A percentile compares a stretch with the other conserved stretches of the same genome.
These are phyloP conservation scores for Poecilobothrus nobilitatus DNA, from an alignment of 2,888 invertebrate genomes.

Conservation along the genomic window DNA sequence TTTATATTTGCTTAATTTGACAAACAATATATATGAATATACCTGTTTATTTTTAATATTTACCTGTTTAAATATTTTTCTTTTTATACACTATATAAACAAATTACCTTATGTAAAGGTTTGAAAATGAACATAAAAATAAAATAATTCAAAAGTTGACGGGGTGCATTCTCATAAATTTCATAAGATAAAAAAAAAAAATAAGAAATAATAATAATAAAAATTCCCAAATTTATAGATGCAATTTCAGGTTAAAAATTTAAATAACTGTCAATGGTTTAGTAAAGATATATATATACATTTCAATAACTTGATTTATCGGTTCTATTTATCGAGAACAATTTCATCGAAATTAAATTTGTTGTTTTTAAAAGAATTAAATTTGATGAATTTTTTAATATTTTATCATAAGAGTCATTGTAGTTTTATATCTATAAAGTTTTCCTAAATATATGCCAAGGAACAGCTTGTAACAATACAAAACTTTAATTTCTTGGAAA, in stretches of 20 bases:
- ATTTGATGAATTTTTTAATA: too few relatives aligned
- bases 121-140: background rate
- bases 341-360: too few relatives aligned
- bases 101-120: background rate
- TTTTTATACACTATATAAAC: background rate
- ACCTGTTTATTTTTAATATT: background rate
- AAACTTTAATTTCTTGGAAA: too few relatives aligned
- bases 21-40: background rate
- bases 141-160: background rate
- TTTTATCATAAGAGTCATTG: too few relatives aligned
- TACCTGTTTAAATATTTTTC: background rate
- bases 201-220: background rate
- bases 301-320: too few relatives aligned
- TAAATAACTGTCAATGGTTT: constrained; percentile 9
- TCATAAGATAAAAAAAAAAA: background rate
- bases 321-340: too few relatives aligned
- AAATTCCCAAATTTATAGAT: constrained; percentile 13
- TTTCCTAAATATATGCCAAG: too few relatives aligned
- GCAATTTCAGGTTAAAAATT: constrained; percentile 14
- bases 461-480: too few relatives aligned
- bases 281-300: too few relatives aligned
- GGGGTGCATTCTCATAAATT: background rate
- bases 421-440: too few relatives aligned
- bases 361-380: too few relatives aligned
- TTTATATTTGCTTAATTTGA: background rate